Evolutionary conservation across 2,113 vertebrate genomes (phyloP).

Genomic region (Aspidoscelis tigris): DNA sequence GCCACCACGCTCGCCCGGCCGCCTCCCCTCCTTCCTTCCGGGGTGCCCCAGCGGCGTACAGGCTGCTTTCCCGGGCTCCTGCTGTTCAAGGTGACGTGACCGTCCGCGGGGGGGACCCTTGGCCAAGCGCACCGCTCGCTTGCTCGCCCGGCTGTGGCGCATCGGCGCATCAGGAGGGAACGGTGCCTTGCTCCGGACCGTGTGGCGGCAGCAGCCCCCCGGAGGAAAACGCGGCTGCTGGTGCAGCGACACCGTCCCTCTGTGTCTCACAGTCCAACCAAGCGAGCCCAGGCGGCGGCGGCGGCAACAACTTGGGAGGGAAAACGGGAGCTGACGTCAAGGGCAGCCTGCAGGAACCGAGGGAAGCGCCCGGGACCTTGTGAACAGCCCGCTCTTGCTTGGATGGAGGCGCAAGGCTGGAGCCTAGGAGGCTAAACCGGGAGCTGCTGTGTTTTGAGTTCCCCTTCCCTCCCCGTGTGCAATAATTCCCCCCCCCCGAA

Average conservation of each 20-base stretch:
- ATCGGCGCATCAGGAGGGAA: not conserved
- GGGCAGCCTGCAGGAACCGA: constrained; percentile 27
- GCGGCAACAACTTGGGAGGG: constrained; percentile 42
- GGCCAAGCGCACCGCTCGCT: not conserved
- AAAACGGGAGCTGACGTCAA: constrained; percentile 73
- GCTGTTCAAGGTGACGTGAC: not conserved
- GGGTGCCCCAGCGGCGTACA: too few species aligned
- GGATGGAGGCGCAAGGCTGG: constrained; percentile 37
- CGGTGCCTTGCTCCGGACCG: constrained; percentile 25
- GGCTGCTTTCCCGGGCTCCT: too few species aligned
- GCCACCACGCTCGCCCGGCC: not conserved
- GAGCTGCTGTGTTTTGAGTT: too few species aligned
- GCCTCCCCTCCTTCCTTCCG: not conserved
- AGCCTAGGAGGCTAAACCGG: too few species aligned
- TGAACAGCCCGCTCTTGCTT: constrained; percentile 64
- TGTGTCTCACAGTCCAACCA: not conserved
- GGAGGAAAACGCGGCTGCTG: constrained; percentile 36
- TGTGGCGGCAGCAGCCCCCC: not conserved
- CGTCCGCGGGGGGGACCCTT: too few species aligned
- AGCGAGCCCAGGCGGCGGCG: not conserved
- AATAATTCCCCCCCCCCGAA: too few species aligned
- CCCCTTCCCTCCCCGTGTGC: too few species aligned
- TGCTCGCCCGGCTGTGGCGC: not conserved
- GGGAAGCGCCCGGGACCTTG: constrained; percentile 2
- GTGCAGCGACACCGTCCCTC: not conserved